Evolutionary conservation across 2,888 invertebrate species (phyloP).

Genomic region (Catocala nupta): DNA sequence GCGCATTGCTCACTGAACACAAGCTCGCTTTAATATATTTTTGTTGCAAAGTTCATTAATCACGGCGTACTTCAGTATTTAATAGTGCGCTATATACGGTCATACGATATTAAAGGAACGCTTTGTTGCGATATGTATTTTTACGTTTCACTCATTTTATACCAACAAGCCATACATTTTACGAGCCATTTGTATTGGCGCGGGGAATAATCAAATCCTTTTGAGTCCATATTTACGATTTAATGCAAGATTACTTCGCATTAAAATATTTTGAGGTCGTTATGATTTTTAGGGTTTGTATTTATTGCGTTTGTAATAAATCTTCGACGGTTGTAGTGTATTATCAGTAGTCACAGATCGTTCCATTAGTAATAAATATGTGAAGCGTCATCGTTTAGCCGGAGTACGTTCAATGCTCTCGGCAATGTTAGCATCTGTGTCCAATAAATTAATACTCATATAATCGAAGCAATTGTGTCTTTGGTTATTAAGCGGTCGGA

Average conservation of each 20-base stretch:
- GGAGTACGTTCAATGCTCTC: conserved; percentile 37
- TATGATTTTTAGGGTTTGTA: conserved; percentile 33
- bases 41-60: conserved; percentile 3
- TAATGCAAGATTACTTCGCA: conserved; percentile 32
- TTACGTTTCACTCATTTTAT: conserved; percentile 39
- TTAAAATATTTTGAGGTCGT: conserved; percentile 39
- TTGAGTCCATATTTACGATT: conserved; percentile 41
- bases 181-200: conserved; percentile 33
- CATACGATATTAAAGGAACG: background rate
- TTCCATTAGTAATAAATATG: conserved; percentile 15
- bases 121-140: conserved; percentile 30
- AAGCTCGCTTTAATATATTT: conserved; percentile 22
- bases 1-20: conserved; percentile 23
- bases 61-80: too few species aligned
- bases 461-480: conserved; percentile 55
- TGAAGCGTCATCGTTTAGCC: conserved; percentile 6
- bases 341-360: conserved; percentile 25
- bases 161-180: conserved; percentile 45
- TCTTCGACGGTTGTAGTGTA: conserved; percentile 19
- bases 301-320: conserved; percentile 38
- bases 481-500: conserved; percentile 56
- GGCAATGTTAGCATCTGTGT: conserved; percentile 37
- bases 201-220: conserved; percentile 33
- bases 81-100: too few species aligned
- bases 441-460: conserved; percentile 57